Percentiles rank a stretch among this genome's conserved stretches.
These are phyloP conservation scores for Coenonympha glycerion DNA, from an alignment of 2,888 invertebrate genomes.

Conservation along the genomic window DNA sequence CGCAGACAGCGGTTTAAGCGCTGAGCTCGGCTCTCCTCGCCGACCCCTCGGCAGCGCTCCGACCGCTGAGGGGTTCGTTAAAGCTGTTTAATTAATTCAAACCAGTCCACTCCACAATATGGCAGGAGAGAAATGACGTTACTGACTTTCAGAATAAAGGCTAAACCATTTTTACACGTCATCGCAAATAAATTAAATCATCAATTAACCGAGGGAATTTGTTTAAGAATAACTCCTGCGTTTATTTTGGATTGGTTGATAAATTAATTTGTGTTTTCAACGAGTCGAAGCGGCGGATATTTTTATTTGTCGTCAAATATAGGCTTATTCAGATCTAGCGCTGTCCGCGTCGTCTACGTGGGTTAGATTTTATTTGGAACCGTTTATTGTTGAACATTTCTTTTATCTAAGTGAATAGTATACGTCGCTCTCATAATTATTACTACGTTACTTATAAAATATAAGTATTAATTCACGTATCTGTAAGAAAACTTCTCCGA, in stretches of 20 bases:
- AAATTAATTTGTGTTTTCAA: neutral
- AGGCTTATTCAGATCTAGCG: no score
- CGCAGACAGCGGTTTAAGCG: conserved; percentile 46
- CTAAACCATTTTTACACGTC: conserved; percentile 15
- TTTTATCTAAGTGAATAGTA: no score
- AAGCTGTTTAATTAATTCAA: conserved; percentile 69
- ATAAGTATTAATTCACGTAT: no score
- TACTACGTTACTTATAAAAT: no score
- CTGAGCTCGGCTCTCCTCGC: conserved; percentile 47
- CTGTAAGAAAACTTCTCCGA: no score
- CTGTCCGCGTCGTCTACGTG: neutral
- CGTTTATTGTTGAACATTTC: no score
- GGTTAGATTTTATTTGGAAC: neutral
- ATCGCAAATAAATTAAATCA: conserved; percentile 9
- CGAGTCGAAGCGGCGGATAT: neutral
- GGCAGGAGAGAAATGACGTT: conserved; percentile 38
- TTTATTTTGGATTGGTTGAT: neutral
- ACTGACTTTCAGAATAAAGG: conserved; percentile 31
- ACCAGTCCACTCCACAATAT: conserved; percentile 58
- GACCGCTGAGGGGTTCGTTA: conserved; percentile 47
- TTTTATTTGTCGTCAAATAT: neutral
- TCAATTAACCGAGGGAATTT: neutral
- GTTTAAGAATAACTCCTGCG: neutral
- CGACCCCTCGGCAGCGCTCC: conserved; percentile 44
- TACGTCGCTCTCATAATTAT: no score